Conservation (phyloP, 2,888 invertebrate species). For the Nesidiocoris tenuis region DNA sequence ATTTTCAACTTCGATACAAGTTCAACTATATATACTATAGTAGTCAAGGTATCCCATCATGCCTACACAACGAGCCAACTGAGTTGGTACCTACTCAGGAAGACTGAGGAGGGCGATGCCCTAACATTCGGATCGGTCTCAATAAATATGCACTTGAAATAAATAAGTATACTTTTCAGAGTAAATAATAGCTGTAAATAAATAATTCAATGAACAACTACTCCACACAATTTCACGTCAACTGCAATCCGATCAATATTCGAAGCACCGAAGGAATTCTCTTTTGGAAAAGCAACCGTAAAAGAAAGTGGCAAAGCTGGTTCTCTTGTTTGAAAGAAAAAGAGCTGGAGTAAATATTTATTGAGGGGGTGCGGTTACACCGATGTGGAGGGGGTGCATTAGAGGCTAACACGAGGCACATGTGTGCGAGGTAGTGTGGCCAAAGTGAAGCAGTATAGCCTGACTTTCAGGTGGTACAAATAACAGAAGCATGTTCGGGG, state of each 20-base stretch:
- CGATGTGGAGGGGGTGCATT: constrained; percentile 31
- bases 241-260: neutral
- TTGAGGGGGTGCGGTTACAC: constrained; percentile 26
- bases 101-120: too few species aligned
- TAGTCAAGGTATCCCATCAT: too few species aligned
- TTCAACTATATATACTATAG: too few species aligned
- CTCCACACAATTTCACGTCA: too few species aligned
- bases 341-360: constrained; percentile 33
- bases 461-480: neutral
- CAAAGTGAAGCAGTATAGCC: neutral
- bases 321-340: constrained; percentile 25
- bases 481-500: neutral
- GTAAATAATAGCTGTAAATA: too few species aligned
- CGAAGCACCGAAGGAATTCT: neutral
- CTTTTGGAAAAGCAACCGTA: constrained; percentile 1
- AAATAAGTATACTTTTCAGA: too few species aligned
- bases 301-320: constrained; percentile 24
- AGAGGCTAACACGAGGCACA: constrained; percentile 30
- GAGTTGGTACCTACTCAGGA: too few species aligned
- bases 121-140: too few species aligned
- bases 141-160: too few species aligned
- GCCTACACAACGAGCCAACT: too few species aligned
- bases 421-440: constrained; percentile 5
- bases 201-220: too few species aligned
- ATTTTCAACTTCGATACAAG: too few species aligned